These are phyloP conservation scores for Tetrapedia diversipes DNA, from an alignment of 2,888 invertebrate species.

Conservation along the genomic window DNA sequence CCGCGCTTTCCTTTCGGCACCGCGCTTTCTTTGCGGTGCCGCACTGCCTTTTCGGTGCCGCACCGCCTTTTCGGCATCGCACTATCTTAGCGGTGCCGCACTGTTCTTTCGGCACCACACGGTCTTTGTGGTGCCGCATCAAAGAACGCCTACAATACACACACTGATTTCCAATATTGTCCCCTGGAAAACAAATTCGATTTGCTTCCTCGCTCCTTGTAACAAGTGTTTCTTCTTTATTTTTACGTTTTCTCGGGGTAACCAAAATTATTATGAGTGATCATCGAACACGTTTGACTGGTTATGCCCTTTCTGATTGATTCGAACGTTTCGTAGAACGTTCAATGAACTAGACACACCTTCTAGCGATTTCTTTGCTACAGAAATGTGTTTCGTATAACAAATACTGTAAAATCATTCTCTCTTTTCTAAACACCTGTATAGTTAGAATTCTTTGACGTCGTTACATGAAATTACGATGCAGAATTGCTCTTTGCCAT, in stretches of 20 bases:
- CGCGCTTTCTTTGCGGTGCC: too few species aligned
- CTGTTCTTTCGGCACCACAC: too few species aligned
- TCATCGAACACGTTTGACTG: background rate
- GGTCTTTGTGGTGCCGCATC: too few species aligned
- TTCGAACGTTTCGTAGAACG: constrained; percentile 6
- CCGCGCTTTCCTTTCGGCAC: too few species aligned
- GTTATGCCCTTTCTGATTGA: constrained; percentile 6
- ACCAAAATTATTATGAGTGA: background rate
- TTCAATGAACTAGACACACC: constrained; percentile 3
- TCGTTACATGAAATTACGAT: constrained; percentile 32
- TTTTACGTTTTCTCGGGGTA: background rate
- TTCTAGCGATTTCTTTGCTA: constrained; percentile 20
- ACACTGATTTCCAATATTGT: constrained; percentile 18
- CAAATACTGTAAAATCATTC: constrained; percentile 26
- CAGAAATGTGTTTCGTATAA: constrained; percentile 40
- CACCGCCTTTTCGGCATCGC: too few species aligned
- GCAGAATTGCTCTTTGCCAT: constrained; percentile 20
- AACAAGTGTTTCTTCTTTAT: background rate
- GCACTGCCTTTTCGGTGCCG: too few species aligned
- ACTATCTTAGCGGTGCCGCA: too few species aligned
- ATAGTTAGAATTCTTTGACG: constrained; percentile 40
- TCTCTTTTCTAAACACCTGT: constrained; percentile 7
- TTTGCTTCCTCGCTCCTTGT: background rate
- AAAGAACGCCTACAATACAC: too few species aligned
- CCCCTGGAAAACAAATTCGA: constrained; percentile 12